These are phyloP conservation scores for Apteryx mantelli DNA, from an alignment of 2,113 vertebrate species.

Conservation along the genomic window DNA sequence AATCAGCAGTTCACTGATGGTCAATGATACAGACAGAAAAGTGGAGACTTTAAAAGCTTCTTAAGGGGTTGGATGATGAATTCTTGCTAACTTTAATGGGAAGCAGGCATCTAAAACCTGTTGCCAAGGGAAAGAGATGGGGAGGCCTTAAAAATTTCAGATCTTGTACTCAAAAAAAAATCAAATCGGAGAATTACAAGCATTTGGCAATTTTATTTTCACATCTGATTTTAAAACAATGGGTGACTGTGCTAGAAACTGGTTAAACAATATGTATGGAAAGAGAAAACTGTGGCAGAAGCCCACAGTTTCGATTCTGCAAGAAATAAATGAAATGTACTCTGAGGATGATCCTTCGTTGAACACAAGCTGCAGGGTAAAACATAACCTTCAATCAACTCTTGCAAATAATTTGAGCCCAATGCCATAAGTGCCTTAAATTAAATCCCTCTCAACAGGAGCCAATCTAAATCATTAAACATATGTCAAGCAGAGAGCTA, in stretches of 20 bases:
- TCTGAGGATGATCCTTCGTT: slow-evolving; percentile 36
- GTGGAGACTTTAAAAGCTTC: not conserved
- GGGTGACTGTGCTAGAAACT: not conserved
- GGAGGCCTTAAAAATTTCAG: not conserved
- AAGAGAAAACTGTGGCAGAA: not conserved
- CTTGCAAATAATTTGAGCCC: slow-evolving; percentile 58
- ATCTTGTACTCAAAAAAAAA: not conserved
- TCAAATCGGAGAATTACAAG: not conserved
- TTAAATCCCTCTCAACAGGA: slow-evolving; percentile 61
- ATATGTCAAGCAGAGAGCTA: slow-evolving; percentile 34
- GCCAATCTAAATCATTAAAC: slow-evolving; percentile 60
- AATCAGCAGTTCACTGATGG: not conserved
- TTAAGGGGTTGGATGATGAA: not conserved
- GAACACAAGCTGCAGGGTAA: slow-evolving; percentile 44
- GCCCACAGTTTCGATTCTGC: not conserved
- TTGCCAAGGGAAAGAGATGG: not conserved
- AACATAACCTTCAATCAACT: slow-evolving; percentile 63
- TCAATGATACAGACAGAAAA: not conserved
- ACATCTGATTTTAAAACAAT: not conserved
- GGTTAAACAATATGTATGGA: not conserved
- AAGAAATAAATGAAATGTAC: not conserved
- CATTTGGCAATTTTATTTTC: not conserved
- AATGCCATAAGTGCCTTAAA: slow-evolving; percentile 58
- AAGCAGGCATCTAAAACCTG: not conserved
- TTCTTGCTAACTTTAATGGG: not conserved